Conservation (phyloP, 2,113 vertebrate species). For the Oncorhynchus gorbuscha region DNA sequence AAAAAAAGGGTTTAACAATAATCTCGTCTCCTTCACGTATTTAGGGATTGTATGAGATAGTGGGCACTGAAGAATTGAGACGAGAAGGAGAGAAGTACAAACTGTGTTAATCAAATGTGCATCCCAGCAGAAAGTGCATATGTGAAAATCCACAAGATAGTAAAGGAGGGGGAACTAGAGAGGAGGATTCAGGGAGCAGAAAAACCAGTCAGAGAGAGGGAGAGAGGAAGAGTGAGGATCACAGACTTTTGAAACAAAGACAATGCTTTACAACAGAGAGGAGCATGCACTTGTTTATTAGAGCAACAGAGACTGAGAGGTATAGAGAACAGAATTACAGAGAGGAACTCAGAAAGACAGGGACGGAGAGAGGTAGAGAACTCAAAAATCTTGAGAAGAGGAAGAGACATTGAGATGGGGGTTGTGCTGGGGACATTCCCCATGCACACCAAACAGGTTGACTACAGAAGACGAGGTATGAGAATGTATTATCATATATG, state of each 20-base stretch:
- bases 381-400: constrained; percentile 15
- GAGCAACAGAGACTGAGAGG: not conserved
- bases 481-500: not conserved
- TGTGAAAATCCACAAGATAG: constrained; percentile 1
- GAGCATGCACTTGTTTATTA: not conserved
- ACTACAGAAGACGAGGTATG: constrained; percentile 50
- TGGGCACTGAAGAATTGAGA: too few relatives aligned
- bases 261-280: not conserved
- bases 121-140: not conserved
- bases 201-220: not conserved
- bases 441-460: constrained; percentile 51
- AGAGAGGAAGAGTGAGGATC: not conserved
- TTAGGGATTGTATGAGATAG: too few relatives aligned
- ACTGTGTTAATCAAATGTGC: too few relatives aligned
- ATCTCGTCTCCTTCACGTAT: too few relatives aligned
- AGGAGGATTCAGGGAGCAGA: not conserved
- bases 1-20: too few relatives aligned
- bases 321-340: not conserved
- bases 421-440: constrained; percentile 59
- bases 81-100: too few relatives aligned
- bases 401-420: constrained; percentile 41
- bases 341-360: not conserved
- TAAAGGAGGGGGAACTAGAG: constrained; percentile 19
- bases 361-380: not conserved
- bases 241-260: constrained; percentile 5